phyloP scores from a whole-genome alignment of 2,797 vertebrate genomes.

The Diceros bicornis region DNA sequence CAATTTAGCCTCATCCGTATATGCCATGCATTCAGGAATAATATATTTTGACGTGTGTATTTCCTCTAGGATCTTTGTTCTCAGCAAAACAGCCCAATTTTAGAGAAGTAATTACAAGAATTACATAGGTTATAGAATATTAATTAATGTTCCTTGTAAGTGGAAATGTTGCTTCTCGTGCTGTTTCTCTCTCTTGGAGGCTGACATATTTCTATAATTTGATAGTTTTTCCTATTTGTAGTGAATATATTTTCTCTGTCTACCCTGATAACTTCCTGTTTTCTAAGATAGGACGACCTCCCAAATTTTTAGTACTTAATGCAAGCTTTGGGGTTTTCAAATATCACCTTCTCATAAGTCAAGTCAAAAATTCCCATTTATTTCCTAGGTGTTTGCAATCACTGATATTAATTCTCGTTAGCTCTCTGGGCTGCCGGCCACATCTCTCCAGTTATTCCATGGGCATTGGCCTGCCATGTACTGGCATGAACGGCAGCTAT shows the following conservation, averaged over 20 bases:
- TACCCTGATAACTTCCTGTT: conserved; percentile 2
- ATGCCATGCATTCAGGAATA: conserved; percentile 51
- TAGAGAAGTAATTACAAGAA: conserved; percentile 76
- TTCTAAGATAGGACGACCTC: not conserved
- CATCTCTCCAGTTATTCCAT: conserved; percentile 62
- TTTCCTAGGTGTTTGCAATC: conserved; percentile 69
- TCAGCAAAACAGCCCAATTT: conserved; percentile 70
- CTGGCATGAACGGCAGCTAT: conserved; percentile 13
- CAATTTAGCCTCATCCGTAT: conserved; percentile 53
- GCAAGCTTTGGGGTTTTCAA: conserved; percentile 63
- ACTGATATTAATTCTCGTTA: conserved; percentile 84
- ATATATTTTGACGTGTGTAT: conserved; percentile 78
- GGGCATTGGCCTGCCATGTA: conserved; percentile 56
- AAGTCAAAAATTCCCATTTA: conserved; percentile 78
- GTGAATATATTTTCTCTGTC: conserved; percentile 54
- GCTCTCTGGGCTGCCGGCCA: conserved; percentile 59
- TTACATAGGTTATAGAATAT: conserved; percentile 79
- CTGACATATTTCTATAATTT: conserved; percentile 55
- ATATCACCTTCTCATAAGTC: conserved; percentile 73
- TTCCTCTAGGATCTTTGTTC: conserved; percentile 76
- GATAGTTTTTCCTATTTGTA: conserved; percentile 41
- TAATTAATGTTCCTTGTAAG: conserved; percentile 76
- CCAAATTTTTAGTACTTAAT: conserved; percentile 16
- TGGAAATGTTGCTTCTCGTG: conserved; percentile 63
- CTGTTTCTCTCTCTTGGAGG: conserved; percentile 33